A percentile compares a stretch with the other conserved stretches of the same genome.
Evolutionary conservation across 2,888 invertebrate species (phyloP).

Genomic region (Oligia strigilis): DNA sequence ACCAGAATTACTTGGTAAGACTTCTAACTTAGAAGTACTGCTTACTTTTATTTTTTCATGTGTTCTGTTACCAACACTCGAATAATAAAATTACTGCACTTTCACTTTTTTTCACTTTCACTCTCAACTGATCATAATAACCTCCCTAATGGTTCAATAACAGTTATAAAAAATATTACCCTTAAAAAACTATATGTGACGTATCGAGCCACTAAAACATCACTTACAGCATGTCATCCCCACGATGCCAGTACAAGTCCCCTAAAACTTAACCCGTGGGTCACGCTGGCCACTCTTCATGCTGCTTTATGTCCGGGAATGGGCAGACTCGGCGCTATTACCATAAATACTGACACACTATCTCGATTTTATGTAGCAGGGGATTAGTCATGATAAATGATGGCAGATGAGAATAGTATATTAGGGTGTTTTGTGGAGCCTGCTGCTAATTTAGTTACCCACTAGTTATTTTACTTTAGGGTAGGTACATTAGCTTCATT

Average conservation of each 20-base stretch:
- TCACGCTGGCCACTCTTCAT: conserved; percentile 50
- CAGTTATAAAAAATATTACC: no score
- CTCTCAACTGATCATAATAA: no score
- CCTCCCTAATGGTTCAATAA: no score
- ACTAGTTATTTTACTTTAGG: background rate
- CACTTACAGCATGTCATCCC: background rate
- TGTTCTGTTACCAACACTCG: no score
- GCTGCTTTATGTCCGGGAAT: conserved; percentile 49
- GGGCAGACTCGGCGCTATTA: conserved; percentile 45
- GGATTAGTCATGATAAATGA: conserved; percentile 37
- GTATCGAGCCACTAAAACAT: background rate
- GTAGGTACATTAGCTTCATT: background rate
- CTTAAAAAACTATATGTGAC: background rate
- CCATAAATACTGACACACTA: conserved; percentile 49
- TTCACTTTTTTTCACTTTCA: no score
- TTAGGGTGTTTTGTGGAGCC: background rate
- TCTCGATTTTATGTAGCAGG: conserved; percentile 31
- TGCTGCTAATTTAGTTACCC: background rate
- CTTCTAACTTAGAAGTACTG: no score
- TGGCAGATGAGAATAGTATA: background rate
- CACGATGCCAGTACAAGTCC: background rate
- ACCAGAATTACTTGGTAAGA: no score
- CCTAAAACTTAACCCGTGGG: conserved; percentile 20
- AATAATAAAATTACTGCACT: no score
- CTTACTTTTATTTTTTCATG: no score